A percentile compares a stretch with the other conserved stretches of the same genome.
These are phyloP conservation scores for Dendrolimus pini DNA, from an alignment of 2,888 invertebrate species.

Conservation along the genomic window DNA sequence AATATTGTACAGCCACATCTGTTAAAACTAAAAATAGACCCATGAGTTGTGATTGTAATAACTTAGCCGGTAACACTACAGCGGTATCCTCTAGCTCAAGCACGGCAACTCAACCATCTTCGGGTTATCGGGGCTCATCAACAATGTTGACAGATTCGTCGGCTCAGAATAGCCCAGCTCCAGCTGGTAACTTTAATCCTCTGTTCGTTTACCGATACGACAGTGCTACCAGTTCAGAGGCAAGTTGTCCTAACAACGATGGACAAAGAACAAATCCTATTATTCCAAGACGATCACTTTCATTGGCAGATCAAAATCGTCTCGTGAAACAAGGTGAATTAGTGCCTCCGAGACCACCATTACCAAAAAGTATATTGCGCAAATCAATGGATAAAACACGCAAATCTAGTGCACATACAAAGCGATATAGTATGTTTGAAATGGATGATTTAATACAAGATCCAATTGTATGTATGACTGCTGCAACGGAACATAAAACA, in stretches of 20 bases:
- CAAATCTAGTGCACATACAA: constrained; percentile 69
- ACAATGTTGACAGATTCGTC: constrained; percentile 87
- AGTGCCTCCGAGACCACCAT: constrained; percentile 82
- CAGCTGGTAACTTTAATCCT: constrained; percentile 79
- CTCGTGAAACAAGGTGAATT: constrained; percentile 63
- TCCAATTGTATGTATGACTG: constrained; percentile 57
- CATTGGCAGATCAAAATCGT: constrained; percentile 73
- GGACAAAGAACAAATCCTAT: constrained; percentile 67
- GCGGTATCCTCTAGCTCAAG: constrained; percentile 81
- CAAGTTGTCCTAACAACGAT: constrained; percentile 80
- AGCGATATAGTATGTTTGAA: constrained; percentile 90
- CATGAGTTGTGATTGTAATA: constrained; percentile 77
- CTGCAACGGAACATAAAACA: constrained; percentile 66
- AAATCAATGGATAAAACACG: constrained; percentile 77
- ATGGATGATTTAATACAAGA: constrained; percentile 78
- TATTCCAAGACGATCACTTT: constrained; percentile 82
- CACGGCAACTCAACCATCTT: constrained; percentile 87
- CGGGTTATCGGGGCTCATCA: constrained; percentile 91
- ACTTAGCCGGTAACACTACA: constrained; percentile 71
- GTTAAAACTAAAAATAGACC: constrained; percentile 77
- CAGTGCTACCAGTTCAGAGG: constrained; percentile 83
- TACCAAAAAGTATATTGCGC: constrained; percentile 84
- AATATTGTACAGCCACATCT: constrained; percentile 61
- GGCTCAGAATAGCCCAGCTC: constrained; percentile 81
- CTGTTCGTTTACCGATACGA: constrained; percentile 90